Conservation (phyloP, 2,888 invertebrate species). For the Ennomos erosarius region DNA sequence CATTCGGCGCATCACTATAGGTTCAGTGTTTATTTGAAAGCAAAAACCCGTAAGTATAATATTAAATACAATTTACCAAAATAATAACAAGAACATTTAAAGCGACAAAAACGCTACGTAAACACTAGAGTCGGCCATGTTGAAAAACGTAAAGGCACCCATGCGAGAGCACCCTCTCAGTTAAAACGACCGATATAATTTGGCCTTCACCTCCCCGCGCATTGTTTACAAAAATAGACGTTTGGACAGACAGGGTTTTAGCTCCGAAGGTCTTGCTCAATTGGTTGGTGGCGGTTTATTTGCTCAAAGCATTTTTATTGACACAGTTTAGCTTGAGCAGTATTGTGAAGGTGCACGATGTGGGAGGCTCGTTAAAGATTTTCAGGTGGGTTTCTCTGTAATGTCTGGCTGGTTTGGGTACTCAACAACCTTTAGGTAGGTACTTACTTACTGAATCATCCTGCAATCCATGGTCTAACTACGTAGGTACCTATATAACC, state of each 20-base stretch:
- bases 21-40: background rate
- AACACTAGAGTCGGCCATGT: constrained; percentile 54
- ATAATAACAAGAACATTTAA: too few relatives aligned
- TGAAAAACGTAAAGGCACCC: constrained; percentile 57
- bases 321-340: constrained; percentile 44
- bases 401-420: too few relatives aligned
- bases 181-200: constrained; percentile 39
- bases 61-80: too few relatives aligned
- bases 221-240: constrained; percentile 16
- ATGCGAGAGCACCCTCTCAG: constrained; percentile 54
- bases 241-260: constrained; percentile 16
- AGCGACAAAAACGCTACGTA: constrained; percentile 35
- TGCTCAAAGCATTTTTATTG: constrained; percentile 51
- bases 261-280: constrained; percentile 35
- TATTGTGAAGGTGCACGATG: constrained; percentile 12
- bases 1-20: background rate
- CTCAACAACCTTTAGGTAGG: too few relatives aligned
- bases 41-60: too few relatives aligned
- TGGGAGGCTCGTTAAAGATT: background rate
- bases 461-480: too few relatives aligned
- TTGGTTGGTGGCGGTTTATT: constrained; percentile 48
- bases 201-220: constrained; percentile 35
- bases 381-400: too few relatives aligned
- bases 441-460: too few relatives aligned
- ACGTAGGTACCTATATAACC: too few relatives aligned